Base-by-base conservation (phyloP, 2,113 vertebrate genomes). In the Indicator maculatus region DNA sequence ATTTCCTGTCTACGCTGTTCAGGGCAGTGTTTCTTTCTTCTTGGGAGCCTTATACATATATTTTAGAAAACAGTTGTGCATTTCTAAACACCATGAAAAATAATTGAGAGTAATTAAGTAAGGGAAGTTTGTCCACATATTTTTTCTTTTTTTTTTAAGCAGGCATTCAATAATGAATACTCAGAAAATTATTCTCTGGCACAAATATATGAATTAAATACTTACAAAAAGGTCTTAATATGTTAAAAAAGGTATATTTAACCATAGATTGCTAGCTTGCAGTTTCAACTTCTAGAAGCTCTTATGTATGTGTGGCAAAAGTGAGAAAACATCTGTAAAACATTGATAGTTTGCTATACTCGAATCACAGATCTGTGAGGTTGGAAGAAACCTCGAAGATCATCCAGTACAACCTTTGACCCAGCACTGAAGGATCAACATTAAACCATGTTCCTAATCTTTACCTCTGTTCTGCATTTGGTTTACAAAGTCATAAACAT, bases 61-160 rank as follows among this genome's bases (percentile, higher is more conserved):
- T 3, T 0, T 39, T 53, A 21, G 36, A 88, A 77, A 92, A 84
- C 4, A 33, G 11, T 63, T 92, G 9, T 33, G 11, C 20, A 8
- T 81, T 90, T 83, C 52, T 21, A 78, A 81, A 74, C 5, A 83
- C 4, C 2, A 8, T 14, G 27, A 38, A 33, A 66, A 4, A 30
- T 3, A 56, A 28, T 6, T 13, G 39, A 21, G 11, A 64, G 8
- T 38, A 79, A 75, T 6, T 23, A 38, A 30, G 3, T 13, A 28
- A 28, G 2, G 31, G 4, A 50, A 0, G 1, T 5, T 31, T 59
- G 16, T 4, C 38, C 36, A 36, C 8, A 36, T 36, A 36, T 10
- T 9, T 53, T 30, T 4, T 4, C 26, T 52, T 17, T 50, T 50
- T 47, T 65, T 45, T 64, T 26, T 5, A 18, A 56, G 24, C 5